Base-by-base conservation (phyloP, 2,797 vertebrate genomes). In the Pangasius djambal region DNA sequence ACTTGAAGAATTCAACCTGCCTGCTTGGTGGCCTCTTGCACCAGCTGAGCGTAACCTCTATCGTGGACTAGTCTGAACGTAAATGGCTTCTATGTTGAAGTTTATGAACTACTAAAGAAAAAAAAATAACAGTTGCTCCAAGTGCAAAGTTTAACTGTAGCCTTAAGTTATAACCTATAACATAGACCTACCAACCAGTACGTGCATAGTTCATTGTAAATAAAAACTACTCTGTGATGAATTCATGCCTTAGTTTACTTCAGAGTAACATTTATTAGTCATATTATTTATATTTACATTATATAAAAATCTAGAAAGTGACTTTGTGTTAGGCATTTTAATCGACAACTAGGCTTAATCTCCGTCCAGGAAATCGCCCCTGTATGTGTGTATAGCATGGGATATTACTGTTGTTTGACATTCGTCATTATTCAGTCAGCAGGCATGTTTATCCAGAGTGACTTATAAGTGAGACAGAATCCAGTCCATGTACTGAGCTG, bases 381-480 rank as follows among this genome's bases (percentile, higher is more conserved):
- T 31, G n/a, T 40, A 40, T 79, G 77, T 31, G 48, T 55, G 55
- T 55, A 79, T 79, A 31, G 28, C 48, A n/a, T 55, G 50, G 77
- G 31, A 31, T 75, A 75, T 75, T 79, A 55, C 28, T 20, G n/a
- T 9, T 79, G 50, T n/a, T 79, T 31, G n/a, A 79, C 50, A n/a
- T 52, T 79, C 3, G 1, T 34, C n/a, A 8, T 79, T 55, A 79
- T 79, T 79, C 77, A 31, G 18, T 79, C 28, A 55, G 75, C 75
- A 20, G 28, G 55, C 40, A 13, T 79, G 77, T 79, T 55, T 79
- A 79, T 79, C 16, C 77, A 52, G 44, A 77, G 74, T 77, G 22
- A 55, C 50, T 57, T 18, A 78, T 52, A 77, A 20, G 48, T 20
- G 48, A 52, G 50, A 79, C 77, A 55, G n/a, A 55, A 55, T 55